Evolutionary conservation across 2,888 invertebrate species (phyloP).

Genomic region (Hanleya hanleyi): DNA sequence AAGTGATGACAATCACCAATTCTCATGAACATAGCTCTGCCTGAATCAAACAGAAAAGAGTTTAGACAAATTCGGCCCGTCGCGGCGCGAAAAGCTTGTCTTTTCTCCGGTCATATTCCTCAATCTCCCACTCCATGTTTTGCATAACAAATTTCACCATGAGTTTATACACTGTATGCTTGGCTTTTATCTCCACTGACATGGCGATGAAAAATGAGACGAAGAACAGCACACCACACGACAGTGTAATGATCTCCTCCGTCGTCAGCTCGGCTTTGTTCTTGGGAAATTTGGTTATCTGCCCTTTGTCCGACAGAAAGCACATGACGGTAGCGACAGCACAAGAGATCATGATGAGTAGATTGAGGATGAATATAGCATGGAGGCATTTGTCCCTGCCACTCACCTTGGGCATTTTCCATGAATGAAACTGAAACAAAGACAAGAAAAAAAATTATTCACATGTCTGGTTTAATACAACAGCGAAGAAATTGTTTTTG

Average conservation of each 20-base stretch:
- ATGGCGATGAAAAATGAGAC: conserved; percentile 77
- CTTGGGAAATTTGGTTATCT: conserved; percentile 59
- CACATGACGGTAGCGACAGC: conserved; percentile 76
- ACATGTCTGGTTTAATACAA: too few relatives aligned
- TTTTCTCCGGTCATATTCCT: conserved; percentile 71
- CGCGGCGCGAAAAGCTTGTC: conserved; percentile 49
- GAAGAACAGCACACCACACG: conserved; percentile 77
- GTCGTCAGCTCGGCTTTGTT: conserved; percentile 73
- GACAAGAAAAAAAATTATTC: conserved; percentile 22
- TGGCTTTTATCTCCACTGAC: conserved; percentile 77
- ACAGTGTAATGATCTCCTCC: conserved; percentile 76
- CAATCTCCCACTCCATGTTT: conserved; percentile 75
- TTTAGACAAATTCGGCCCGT: too few relatives aligned
- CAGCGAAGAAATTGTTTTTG: too few relatives aligned
- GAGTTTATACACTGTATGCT: conserved; percentile 74
- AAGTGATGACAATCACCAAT: too few relatives aligned
- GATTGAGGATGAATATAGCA: conserved; percentile 74
- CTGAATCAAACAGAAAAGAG: too few relatives aligned
- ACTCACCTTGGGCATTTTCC: conserved; percentile 75
- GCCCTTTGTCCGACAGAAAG: conserved; percentile 74
- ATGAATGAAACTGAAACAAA: conserved; percentile 74
- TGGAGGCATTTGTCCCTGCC: conserved; percentile 75
- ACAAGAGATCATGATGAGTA: conserved; percentile 75
- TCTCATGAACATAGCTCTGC: too few relatives aligned
- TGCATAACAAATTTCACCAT: conserved; percentile 71